A percentile compares a stretch with the other conserved stretches of the same genome.
These are phyloP conservation scores for Schizopygopsis malacanthus DNA, from an alignment of 2,797 vertebrate species.

Conservation along the genomic window DNA sequence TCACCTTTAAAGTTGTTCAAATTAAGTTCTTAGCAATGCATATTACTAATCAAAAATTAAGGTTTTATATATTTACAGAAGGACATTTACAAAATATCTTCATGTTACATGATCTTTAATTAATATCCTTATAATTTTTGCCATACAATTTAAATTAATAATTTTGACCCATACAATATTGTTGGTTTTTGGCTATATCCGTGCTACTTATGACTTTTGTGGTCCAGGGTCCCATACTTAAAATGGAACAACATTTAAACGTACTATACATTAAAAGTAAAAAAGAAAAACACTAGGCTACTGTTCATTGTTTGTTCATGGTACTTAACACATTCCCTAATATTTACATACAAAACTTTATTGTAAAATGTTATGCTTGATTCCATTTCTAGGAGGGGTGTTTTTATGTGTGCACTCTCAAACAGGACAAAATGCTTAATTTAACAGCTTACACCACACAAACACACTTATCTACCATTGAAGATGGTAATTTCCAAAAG, in stretches of 20 bases:
- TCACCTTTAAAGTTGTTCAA: too few species aligned
- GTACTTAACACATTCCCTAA: neutral
- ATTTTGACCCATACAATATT: too few species aligned
- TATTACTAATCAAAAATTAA: too few species aligned
- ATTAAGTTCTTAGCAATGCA: too few species aligned
- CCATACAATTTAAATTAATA: too few species aligned
- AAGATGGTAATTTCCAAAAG: slow-evolving; percentile 27
- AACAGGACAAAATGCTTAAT: neutral
- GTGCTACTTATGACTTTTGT: too few species aligned
- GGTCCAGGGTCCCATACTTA: neutral
- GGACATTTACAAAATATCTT: too few species aligned
- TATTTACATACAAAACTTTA: neutral
- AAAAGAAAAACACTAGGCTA: neutral
- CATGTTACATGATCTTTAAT: too few species aligned
- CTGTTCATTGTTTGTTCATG: neutral
- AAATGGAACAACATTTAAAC: neutral
- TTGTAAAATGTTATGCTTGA: too few species aligned
- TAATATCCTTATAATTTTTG: too few species aligned
- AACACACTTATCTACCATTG: neutral
- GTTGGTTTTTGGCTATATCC: too few species aligned
- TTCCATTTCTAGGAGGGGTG: neutral
- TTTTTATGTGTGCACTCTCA: neutral
- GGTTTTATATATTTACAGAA: too few species aligned
- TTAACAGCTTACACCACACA: slow-evolving; percentile 5
- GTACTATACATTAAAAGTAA: neutral